These are phyloP conservation scores for Pocota personata DNA, from an alignment of 2,888 invertebrate species.

Conservation along the genomic window DNA sequence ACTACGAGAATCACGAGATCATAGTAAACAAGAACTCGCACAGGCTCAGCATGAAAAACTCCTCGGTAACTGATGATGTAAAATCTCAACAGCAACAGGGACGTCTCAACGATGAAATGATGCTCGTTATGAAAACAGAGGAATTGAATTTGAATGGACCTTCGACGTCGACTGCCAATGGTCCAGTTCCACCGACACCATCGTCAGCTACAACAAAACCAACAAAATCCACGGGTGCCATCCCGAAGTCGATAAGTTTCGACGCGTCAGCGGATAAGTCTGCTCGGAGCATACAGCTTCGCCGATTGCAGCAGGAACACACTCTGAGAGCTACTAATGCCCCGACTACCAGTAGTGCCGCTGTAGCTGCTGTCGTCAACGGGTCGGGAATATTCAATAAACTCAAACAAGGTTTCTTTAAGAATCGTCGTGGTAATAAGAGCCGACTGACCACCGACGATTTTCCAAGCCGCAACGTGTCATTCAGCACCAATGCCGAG, in stretches of 20 bases:
- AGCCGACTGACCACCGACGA: conserved; percentile 72
- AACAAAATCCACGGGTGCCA: conserved; percentile 89
- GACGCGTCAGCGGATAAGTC: conserved; percentile 94
- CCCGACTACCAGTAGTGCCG: conserved; percentile 22
- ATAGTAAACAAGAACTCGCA: conserved; percentile 77
- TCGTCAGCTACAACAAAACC: conserved; percentile 80
- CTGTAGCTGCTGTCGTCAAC: conserved; percentile 70
- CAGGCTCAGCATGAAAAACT: conserved; percentile 74
- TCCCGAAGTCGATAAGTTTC: conserved; percentile 96
- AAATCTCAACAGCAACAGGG: conserved; percentile 71
- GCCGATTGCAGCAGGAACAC: conserved; percentile 82
- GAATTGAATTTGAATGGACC: conserved; percentile 77
- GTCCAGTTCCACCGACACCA: not conserved
- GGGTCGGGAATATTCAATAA: conserved; percentile 89
- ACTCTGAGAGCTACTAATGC: conserved; percentile 37
- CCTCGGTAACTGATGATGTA: conserved; percentile 72
- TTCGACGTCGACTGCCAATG: conserved; percentile 26
- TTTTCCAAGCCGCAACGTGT: conserved; percentile 78
- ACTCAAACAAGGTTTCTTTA: conserved; percentile 88
- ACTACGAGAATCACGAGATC: conserved; percentile 82
- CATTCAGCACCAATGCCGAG: conserved; percentile 78
- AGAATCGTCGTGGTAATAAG: conserved; percentile 85
- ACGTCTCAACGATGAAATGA: conserved; percentile 76
- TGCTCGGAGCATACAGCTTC: conserved; percentile 82
- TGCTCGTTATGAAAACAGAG: conserved; percentile 79